Evolutionary conservation across 2,888 invertebrate species (phyloP), one percentile per base, ranked within the genome.

Genomic region (Cheilosia urbana): DNA sequence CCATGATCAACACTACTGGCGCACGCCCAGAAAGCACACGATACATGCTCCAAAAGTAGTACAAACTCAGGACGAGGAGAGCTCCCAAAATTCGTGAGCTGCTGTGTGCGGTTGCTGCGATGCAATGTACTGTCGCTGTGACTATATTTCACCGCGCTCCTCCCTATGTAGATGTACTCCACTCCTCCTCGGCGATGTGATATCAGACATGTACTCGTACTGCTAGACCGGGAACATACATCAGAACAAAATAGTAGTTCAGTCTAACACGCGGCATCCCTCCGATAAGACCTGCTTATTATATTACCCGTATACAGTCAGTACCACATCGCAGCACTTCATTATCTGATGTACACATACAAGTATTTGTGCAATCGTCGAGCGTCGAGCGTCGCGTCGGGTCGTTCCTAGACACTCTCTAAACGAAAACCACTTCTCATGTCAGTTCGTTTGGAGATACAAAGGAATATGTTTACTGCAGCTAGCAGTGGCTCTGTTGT

Each of bases 201-300:
- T 34, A 1, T 34, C 37, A 37, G 37, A 37, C 24, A n/a, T 37
- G 15, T 24, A 30, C 3, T 5, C 42, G 34, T 51, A 40, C 65
- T 37, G 65, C 57, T 27, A 34, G 63, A 75, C 75, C 49, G 51
- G 19, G 58, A 55, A 47, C 63, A 65, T 75, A 55, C 71, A 69
- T 62, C 45, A 53, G 66, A 80, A 76, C 58, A 9, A 15, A 21
- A 24, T 17, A 9, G 72, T 21, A 88, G 87, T 88, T 89, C 76
- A 89, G 89, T 89, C 83, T 72, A 88, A 85, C 87, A 88, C 88
- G 89, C 88, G 87, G 88, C 88, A 87, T 89, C 87, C 87, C 87
- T 79, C 87, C 87, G 88, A 80, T 78, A 87, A 88, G 87, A 88
- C 78, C 88, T 68, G 51, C 34, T 55, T 34, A 47, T 34, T 21